phyloP scores from a whole-genome alignment of 2,888 invertebrate genomes.

The Heterodera filipjevi region DNA sequence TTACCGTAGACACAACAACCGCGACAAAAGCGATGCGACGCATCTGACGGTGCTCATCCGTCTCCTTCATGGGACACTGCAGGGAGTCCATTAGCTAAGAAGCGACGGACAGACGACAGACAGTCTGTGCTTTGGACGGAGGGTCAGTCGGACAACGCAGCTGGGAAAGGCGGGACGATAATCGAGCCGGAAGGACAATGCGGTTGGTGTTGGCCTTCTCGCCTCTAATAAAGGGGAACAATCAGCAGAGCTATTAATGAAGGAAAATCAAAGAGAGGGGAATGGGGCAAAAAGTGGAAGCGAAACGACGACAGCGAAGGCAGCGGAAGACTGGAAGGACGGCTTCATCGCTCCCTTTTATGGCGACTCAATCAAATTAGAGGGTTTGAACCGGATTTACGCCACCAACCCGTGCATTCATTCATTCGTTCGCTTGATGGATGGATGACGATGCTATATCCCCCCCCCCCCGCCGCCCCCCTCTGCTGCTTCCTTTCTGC shows the following conservation, averaged over 20 bases:
- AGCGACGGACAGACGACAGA: not conserved
- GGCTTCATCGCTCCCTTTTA: not conserved
- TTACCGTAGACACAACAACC: slow-evolving; percentile 61
- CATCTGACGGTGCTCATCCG: slow-evolving; percentile 57
- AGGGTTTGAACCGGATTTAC: not conserved
- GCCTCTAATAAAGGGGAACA: not conserved
- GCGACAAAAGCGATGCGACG: slow-evolving; percentile 64
- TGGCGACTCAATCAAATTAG: not conserved
- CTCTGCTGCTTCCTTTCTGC: too few species aligned
- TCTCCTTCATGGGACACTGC: slow-evolving; percentile 28
- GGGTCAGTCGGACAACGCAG: slow-evolving; percentile 3
- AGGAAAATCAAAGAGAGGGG: not conserved
- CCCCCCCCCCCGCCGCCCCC: not conserved
- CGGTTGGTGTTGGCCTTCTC: slow-evolving; percentile 17
- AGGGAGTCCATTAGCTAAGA: slow-evolving; percentile 11
- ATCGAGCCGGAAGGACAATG: slow-evolving; percentile 13
- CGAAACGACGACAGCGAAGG: not conserved
- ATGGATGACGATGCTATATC: not conserved
- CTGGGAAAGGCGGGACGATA: not conserved
- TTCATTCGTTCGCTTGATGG: too few species aligned
- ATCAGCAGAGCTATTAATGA: not conserved
- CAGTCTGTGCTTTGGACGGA: not conserved
- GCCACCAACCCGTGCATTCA: not conserved
- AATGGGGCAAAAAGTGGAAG: not conserved
- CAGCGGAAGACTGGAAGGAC: not conserved